These are phyloP conservation scores for Pelosia muscerda DNA, from an alignment of 2,888 invertebrate species.

Conservation along the genomic window DNA sequence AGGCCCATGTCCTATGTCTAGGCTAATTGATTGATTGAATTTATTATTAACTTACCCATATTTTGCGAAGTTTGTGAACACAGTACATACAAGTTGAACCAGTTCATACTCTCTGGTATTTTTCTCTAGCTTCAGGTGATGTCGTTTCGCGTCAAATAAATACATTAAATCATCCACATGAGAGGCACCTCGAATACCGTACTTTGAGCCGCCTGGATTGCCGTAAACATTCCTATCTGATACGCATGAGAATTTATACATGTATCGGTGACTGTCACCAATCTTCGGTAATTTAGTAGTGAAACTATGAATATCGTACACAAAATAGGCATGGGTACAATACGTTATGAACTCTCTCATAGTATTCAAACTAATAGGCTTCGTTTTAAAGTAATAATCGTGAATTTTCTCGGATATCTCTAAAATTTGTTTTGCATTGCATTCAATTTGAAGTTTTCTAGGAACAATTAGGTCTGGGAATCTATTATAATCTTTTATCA, in stretches of 20 bases:
- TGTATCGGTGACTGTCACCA: constrained; percentile 13
- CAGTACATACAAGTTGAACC: constrained; percentile 59
- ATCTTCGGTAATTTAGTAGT: constrained; percentile 32
- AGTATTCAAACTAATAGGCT: constrained; percentile 16
- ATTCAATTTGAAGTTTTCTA: constrained; percentile 21
- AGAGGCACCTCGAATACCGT: constrained; percentile 60
- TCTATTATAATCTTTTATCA: constrained; percentile 22
- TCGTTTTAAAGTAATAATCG: constrained; percentile 20
- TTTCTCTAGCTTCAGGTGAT: constrained; percentile 57
- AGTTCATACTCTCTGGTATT: constrained; percentile 59
- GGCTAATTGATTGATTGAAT: too few species aligned
- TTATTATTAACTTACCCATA: constrained; percentile 62
- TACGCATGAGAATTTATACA: constrained; percentile 62
- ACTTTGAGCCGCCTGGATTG: constrained; percentile 50
- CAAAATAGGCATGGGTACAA: constrained; percentile 3
- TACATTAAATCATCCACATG: constrained; percentile 73
- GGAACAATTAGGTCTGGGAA: constrained; percentile 30
- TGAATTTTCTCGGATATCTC: constrained; percentile 19
- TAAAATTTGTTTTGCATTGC: constrained; percentile 17
- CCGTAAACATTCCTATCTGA: constrained; percentile 65
- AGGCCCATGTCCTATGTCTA: too few species aligned
- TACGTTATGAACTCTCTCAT: constrained; percentile 20
- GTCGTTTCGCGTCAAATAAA: constrained; percentile 60
- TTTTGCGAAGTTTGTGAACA: constrained; percentile 73
- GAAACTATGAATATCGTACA: constrained; percentile 25